A percentile compares a stretch with the other conserved stretches of the same genome.
phyloP scores from a whole-genome alignment of 2,888 invertebrate species.

The Linnaemya vulpina region DNA sequence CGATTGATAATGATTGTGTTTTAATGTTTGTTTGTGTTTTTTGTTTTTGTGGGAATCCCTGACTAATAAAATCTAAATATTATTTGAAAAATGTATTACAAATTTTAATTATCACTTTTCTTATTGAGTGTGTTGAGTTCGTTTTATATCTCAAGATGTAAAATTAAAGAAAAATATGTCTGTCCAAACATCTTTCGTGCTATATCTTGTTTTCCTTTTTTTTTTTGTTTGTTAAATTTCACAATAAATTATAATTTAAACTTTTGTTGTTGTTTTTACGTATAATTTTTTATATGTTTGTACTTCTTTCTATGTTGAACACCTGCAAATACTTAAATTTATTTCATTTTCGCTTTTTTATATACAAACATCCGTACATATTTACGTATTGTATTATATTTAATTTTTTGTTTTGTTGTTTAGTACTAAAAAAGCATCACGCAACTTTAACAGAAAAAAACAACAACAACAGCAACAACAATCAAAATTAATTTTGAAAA shows the following conservation, averaged over 20 bases:
- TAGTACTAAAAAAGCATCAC: conserved; percentile 70
- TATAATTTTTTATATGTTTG: conserved; percentile 44
- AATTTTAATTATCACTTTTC: background rate
- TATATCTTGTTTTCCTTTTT: conserved; percentile 20
- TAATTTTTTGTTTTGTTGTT: conserved; percentile 35
- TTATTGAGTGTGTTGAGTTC: background rate
- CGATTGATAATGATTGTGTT: no score
- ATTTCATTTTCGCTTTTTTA: conserved; percentile 76
- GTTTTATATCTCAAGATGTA: conserved; percentile 6
- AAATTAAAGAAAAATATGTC: conserved; percentile 9
- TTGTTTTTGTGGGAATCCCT: background rate
- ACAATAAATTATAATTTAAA: conserved; percentile 67
- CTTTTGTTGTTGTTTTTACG: conserved; percentile 46
- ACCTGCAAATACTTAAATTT: conserved; percentile 83
- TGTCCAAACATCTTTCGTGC: conserved; percentile 2
- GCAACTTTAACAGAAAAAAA: conserved; percentile 66
- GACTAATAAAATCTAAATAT: background rate
- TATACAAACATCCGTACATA: background rate
- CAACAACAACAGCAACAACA: conserved; percentile 63
- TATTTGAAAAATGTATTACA: background rate
- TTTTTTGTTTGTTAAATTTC: conserved; percentile 54
- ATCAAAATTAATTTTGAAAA: conserved; percentile 56
- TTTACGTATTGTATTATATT: conserved; percentile 29
- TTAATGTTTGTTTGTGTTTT: background rate
- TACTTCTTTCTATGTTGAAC: conserved; percentile 81